Evolutionary conservation across 2,113 vertebrate genomes (phyloP), one percentile per base, ranked within the genome.

Genomic region (Protobothrops flavoviridis): DNA sequence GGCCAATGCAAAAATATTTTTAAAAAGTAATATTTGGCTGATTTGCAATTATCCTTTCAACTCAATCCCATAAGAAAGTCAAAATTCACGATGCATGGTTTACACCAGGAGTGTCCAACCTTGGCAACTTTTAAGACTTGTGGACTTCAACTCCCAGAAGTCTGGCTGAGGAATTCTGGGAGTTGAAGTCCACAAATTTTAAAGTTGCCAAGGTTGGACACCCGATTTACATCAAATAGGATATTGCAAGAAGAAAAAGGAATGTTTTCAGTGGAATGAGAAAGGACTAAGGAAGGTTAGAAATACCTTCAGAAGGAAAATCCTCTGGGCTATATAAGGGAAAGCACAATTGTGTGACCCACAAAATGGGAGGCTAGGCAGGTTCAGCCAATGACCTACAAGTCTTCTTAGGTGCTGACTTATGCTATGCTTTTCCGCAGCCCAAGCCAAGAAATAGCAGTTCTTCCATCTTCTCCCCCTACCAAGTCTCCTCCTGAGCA

Each of bases 401-500:
- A 24, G 33, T 45, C 45, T 45, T 69, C 56, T 89, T 4, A 17
- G 57, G 59, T 8, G 15, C 33, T 87, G 50, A 91, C 39, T 24
- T 87, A 52, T 13, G 23, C 15, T 55, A 24, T 91, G 20, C 88
- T 50, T 85, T n/a, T 52, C 87, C 20, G 11, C 91, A 94, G 93
- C 69, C 88, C 93, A 12, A 53, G 55, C 11, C 87, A 89, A 86
- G 93, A 94, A 89, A 59, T 85, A 56, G 55, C 55, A 39, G 69
- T 69, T 86, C 64, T 87, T 45, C 87, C 91, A 61, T 24, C 90
- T 61, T 64, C 93, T 95, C 39, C 95, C 89, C 12, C 94, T 94
- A 87, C 59, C 74, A 94, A 94, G 24, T 43, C 90, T 24, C 45
- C 69, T 53, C 87, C 69, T 7, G 90, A 92, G 55, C 93, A 89